phyloP scores from a whole-genome alignment of 2,113 vertebrate species.

The Silurus meridionalis region DNA sequence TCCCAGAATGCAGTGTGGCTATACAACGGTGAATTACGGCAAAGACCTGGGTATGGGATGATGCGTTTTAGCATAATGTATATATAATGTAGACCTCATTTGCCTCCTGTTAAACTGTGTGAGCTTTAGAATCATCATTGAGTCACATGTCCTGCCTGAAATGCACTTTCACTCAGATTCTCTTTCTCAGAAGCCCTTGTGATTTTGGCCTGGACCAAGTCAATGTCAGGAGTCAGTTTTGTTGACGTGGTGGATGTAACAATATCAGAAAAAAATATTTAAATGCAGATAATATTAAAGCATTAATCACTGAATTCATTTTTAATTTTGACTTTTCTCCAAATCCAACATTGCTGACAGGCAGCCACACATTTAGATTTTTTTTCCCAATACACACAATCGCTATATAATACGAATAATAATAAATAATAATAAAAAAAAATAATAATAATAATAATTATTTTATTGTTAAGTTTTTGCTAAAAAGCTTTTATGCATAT shows the following conservation, averaged over 20 bases:
- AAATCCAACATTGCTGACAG: not conserved
- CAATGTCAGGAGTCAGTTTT: not conserved
- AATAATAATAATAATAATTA: not conserved
- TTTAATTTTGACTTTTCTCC: not conserved
- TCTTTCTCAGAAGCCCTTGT: not conserved
- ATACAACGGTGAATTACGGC: not conserved
- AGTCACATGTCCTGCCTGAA: not conserved
- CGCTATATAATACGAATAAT: not conserved
- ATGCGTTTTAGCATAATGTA: not conserved
- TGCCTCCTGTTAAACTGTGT: not conserved
- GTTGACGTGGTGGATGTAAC: not conserved
- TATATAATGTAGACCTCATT: too few relatives aligned
- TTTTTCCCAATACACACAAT: not conserved
- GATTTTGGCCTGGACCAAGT: not conserved
- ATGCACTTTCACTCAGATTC: not conserved
- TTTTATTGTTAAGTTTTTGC: not conserved
- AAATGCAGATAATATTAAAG: not conserved
- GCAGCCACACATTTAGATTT: not conserved
- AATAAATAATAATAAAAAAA: not conserved
- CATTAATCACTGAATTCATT: not conserved
- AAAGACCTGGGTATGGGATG: not conserved
- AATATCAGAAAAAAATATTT: not conserved
- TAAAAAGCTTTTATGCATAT: not conserved
- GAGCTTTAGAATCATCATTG: not conserved
- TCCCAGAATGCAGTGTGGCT: not conserved